Evolutionary conservation across 2,797 vertebrate genomes (phyloP), one percentile per base, ranked within the genome.

Genomic region (Gadopsis marmoratus): DNA sequence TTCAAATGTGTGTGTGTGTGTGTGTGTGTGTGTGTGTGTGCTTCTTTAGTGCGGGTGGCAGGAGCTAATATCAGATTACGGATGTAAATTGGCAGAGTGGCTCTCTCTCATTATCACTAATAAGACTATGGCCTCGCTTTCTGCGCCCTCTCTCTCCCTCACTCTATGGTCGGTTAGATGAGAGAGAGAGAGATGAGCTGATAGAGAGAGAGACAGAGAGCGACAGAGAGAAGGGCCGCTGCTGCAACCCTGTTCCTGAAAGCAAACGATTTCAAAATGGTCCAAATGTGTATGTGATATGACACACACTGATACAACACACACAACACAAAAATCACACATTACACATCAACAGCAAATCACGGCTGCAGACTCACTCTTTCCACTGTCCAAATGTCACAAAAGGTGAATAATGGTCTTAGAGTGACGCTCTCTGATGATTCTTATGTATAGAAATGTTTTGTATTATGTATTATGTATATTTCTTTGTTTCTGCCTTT

Each of bases 41-140:
- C 75, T 78, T 81, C 65, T 73, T 88, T 83, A 82, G 87, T 81
- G 85, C 82, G 80, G 83, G 89, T 92, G 92, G 92, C 90, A 89
- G 89, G 77, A 90, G 90, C 91, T 95, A 94, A 95, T 95, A 95
- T 95, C 94, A 94, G 91, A 95, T 95, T 95, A 95, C 88, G 81
- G 81, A 94, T 95, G 93, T 93, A 95, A 95, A 94, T 94, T 95
- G 91, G 89, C 91, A 90, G 89, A 95, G 90, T 94, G 92, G 85
- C 92, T 92, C 91, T 91, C 92, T 94, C 94, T 95, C 94, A 95
- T 95, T 95, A 95, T 92, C 90, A 81, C 93, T 95, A 95, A 95
- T 95, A 94, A 94, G 93, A 95, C 92, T 93, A 88, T 92, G 90
- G 86, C 89, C 92, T 89, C 75, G 64, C 91, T 92, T 87, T 86